Evolutionary conservation across 2,888 invertebrate species (phyloP).

Genomic region (Drosophila phalerata): DNA sequence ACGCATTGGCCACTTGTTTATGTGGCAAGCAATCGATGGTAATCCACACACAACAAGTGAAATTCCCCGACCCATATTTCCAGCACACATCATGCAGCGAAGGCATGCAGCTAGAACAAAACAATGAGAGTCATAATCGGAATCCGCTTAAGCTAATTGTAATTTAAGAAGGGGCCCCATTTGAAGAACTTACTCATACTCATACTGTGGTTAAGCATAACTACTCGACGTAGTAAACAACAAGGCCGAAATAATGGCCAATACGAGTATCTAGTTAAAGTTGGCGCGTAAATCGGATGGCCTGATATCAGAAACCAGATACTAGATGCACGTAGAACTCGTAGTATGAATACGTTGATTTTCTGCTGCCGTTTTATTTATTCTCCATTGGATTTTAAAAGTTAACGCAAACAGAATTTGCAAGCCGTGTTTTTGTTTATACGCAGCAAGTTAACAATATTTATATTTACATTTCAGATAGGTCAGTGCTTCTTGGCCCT

Average conservation of each 20-base stretch:
- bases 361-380: slow-evolving; percentile 2
- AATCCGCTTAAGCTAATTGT: slow-evolving; percentile 10
- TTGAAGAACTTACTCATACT: slow-evolving; percentile 15
- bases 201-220: slow-evolving; percentile 3
- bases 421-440: slow-evolving; percentile 54
- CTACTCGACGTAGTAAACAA: slow-evolving; percentile 10
- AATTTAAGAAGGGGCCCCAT: slow-evolving; percentile 6
- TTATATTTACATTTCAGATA: slow-evolving; percentile 62
- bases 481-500: slow-evolving; percentile 60
- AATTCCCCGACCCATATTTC: slow-evolving; percentile 22
- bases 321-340: slow-evolving; percentile 11
- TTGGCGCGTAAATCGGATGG: slow-evolving; percentile 68
- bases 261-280: slow-evolving; percentile 33
- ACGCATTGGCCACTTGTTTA: slow-evolving; percentile 48
- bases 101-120: slow-evolving; percentile 30
- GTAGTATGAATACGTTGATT: slow-evolving; percentile 10
- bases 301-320: slow-evolving; percentile 32
- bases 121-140: background rate
- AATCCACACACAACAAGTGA: slow-evolving; percentile 5
- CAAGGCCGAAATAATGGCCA: slow-evolving; percentile 57
- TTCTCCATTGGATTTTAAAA: slow-evolving; percentile 26
- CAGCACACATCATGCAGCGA: slow-evolving; percentile 28
- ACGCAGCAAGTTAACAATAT: slow-evolving; percentile 54
- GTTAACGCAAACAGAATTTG: slow-evolving; percentile 33
- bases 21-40: slow-evolving; percentile 25